These are phyloP conservation scores for Mythimna albipuncta DNA, from an alignment of 2,888 invertebrate genomes.

Conservation along the genomic window DNA sequence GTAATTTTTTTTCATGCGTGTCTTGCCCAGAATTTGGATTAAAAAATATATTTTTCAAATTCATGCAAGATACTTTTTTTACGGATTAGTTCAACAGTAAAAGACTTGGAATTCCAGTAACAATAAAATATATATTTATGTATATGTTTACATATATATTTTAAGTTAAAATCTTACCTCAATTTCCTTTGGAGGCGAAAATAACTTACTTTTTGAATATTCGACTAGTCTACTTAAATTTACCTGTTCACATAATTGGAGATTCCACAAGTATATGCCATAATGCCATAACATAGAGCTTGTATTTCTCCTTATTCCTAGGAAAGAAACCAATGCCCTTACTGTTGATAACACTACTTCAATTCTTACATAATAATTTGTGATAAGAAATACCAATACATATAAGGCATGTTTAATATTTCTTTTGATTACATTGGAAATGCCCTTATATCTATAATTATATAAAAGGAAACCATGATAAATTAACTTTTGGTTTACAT, in stretches of 20 bases:
- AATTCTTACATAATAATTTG: conserved; percentile 10
- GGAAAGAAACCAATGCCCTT: conserved; percentile 49
- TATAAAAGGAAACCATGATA: too few relatives aligned
- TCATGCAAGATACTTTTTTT: too few relatives aligned
- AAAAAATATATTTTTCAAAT: too few relatives aligned
- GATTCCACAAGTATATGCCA: not conserved
- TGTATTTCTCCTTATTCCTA: conserved; percentile 34
- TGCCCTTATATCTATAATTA: not conserved
- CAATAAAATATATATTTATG: not conserved
- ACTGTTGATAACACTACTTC: conserved; percentile 38
- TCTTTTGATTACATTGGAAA: not conserved
- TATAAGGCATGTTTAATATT: conserved; percentile 15
- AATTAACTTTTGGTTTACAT: too few relatives aligned
- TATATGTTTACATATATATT: not conserved
- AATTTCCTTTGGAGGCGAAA: conserved; percentile 1
- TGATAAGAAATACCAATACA: conserved; percentile 29
- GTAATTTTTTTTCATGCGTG: too few relatives aligned
- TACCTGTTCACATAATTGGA: not conserved
- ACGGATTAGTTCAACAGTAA: too few relatives aligned
- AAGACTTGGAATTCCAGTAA: not conserved
- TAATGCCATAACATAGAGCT: conserved; percentile 13
- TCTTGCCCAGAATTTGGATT: too few relatives aligned
- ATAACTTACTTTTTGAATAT: conserved; percentile 1
- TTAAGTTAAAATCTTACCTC: conserved; percentile 10
- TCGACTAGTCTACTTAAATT: not conserved